Base-by-base conservation (phyloP, 1,140 invertebrate genomes). In the Camponotus pennsylvanicus region DNA sequence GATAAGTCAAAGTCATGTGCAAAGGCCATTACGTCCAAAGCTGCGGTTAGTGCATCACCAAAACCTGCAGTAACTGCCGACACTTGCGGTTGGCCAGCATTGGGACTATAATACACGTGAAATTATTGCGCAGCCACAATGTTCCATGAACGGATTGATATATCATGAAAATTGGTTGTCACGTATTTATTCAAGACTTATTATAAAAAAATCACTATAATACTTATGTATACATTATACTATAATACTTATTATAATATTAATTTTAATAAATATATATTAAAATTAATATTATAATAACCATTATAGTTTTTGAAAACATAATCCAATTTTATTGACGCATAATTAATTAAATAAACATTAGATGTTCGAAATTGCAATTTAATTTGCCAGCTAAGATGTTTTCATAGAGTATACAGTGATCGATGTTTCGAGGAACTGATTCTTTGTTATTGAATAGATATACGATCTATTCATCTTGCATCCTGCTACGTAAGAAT, bases 1-100 rank as follows among this genome's bases (percentile, higher is more conserved):
- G 94, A 92, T 88, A 96, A 92, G 90, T 96, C 96, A 27, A 97
- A 92, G 89, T 97, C 97, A 86, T 97, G 97, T 15, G 97, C 96
- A 91, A 98, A 98, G 0, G 97, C 96, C 95, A 98, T 97, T 76
- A 98, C 97, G 91, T 98, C 97, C 77, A 98, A 96, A n/a, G 98
- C 97, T 13, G 97, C 96, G 8, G 96, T 97, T 37, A 98, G 93
- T 1, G 97, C 97, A 40, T 96, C 96, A 45, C 96, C 97, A 86
- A 97, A 97, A 87, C 92, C 93, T 73, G 92, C 91, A 34, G 91
- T 89, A n/a, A 92, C 92, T 40, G 92, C 83, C 57, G 93, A 88
- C 55, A 92, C 85, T 93, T 94, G 92, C 76, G 92, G 89, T 64
- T 91, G 84, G 0, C n/a, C 87, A 13, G 87, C 52, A 57, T 90